Evolutionary conservation across 1,140 invertebrate species (phyloP), one percentile per base, ranked within the genome.

Genomic region (Plutomurus gul): DNA sequence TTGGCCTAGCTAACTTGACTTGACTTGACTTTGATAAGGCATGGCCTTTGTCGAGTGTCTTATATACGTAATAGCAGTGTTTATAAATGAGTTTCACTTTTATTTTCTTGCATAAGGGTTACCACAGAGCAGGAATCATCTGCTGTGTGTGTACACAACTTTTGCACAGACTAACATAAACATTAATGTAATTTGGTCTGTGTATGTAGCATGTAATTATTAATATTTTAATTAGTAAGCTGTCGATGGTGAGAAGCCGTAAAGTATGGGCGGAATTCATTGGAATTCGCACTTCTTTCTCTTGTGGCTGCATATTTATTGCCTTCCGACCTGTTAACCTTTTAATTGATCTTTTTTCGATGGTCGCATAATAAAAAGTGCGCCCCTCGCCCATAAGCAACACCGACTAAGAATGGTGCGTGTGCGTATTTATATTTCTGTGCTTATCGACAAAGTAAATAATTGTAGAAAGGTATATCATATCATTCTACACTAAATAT

Each of bases 101-200:
- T 16, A 47, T 47, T 6, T 11, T 18, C 2, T 18, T 1, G 20
- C 20, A 47, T 47, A 47, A 20, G 20, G 43, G 43, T 46, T 47
- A 18, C n/a, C n/a, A n/a, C n/a, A n/a, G n/a, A n/a, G n/a, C n/a
- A n/a, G n/a, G n/a, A n/a, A n/a, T n/a, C n/a, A n/a, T n/a, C n/a
- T 46, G 47, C 18, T 22, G 47, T 22, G 7, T 39, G 37, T 13
- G 6, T 39, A 39, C 37, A 39, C 37, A 7, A 39, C 37, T 39
- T n/a, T 4, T 36, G 13, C 10, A 33, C 11, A 43, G 11, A 13
- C 39, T 65, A 30, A 16, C 30, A 6, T 36, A 65, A 33, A 65
- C 56, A 65, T 65, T 65, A n/a, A n/a, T n/a, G 30, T 65, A 65
- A 65, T 65, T 65, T 65, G 56, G n/a, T 65, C 16, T 65, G 56